Evolutionary conservation across 2,797 vertebrate genomes (phyloP), one percentile per base, ranked within the genome.

Genomic region (Brotula barbata): DNA sequence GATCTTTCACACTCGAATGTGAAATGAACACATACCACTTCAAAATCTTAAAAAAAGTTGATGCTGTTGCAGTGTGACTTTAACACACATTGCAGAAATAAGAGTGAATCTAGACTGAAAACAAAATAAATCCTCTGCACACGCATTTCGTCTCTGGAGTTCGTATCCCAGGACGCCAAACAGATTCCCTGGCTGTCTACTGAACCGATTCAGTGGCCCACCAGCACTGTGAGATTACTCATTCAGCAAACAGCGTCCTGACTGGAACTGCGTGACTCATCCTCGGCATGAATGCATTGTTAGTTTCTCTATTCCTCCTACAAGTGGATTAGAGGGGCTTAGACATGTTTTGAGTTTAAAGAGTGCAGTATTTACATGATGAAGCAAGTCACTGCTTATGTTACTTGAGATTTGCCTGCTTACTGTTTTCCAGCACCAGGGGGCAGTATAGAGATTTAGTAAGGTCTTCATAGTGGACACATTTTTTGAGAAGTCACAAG

Each of bases 401-500:
- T 16, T 22, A n/a, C 37, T 41, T 3, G 14, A 40, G 50, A 14
- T 25, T 21, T 6, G 1, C 5, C 21, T 48, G 16, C 15, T 41
- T 66, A 2, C 21, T 47, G 43, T 25, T 44, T 23, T 31, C 23
- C 7, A 45, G 7, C 75, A 71, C 50, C 20, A 73, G 87, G 77
- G 61, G 55, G 70, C 12, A 50, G 68, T 61, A 41, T 73, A 67
- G 74, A 68, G 52, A 66, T 67, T 31, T 60, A 5, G 28, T n/a
- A 16, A 22, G 1, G 8, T n/a, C 1, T 0, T 1, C 1, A 4
- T 7, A 1, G 25, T 22, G 20, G 19, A 34, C 17, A 25, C 8
- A 9, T 41, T 11, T 19, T 40, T 33, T 16, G 25, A 28, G 8
- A 46, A 68, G n/a, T 78, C 92, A 90, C 81, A 45, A 88, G 90